Evolutionary conservation across 2,888 invertebrate species (phyloP), one percentile per base, ranked within the genome.

Genomic region (Ceraclea dissimilis): DNA sequence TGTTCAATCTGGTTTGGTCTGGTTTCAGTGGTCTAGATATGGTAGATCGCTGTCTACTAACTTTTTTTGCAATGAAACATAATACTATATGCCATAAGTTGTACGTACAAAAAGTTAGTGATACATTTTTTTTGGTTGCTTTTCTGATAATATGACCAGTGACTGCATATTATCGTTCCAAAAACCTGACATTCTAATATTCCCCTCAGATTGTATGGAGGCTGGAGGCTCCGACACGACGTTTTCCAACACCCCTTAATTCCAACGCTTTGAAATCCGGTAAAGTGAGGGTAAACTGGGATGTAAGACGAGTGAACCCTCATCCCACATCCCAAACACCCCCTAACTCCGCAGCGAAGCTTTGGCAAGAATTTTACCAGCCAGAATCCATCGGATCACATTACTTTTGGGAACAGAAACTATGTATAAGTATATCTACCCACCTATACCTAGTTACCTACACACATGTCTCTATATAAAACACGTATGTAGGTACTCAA

Each of bases 271-370:
- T 39, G 39, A 39, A n/a, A 39, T 39, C 39, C 39, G 47, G 47
- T 47, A 47, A 47, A 47, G 47, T 20, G 47, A 19, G 47, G 47
- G 47, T 18, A 47, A 20, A 47, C 18, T 47, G 18, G 47, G 47
- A 18, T 19, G 47, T 19, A 47, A 47, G 47, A 18, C 8, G 47
- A 47, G 47, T n/a, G 47, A 43, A 18, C 47, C 18, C 47, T 47
- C 47, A n/a, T 2, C 43, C 43, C 39, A n/a, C 39, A 39, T 13
- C 2, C n/a, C 16, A 11, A 11, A 31, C 31, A 6, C 31, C 39
- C 16, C n/a, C 39, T 4, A 39, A 5, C 39, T 13, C n/a, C 39
- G 13, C 39, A 39, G 8, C 13, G 13, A 39, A 39, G 39, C 39
- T 39, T 39, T 39, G 39, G 8, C 39, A 39, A 39, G 39, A 39